A percentile compares a stretch with the other conserved stretches of the same genome.
phyloP scores from a whole-genome alignment of 2,888 invertebrate genomes.

The Phymatocera aterrima region DNA sequence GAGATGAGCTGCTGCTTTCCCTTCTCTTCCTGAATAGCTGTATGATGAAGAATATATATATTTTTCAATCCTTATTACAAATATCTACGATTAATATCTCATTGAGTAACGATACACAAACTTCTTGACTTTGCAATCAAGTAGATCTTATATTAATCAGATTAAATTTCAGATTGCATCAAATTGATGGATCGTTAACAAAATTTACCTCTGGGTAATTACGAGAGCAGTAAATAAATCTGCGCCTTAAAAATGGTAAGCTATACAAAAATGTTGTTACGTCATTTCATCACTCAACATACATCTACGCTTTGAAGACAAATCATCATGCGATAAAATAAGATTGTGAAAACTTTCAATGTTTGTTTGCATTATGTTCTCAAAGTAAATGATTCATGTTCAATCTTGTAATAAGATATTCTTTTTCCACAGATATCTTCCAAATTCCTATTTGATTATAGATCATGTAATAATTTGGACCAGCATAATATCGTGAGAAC shows the following conservation, averaged over 20 bases:
- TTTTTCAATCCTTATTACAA: background rate
- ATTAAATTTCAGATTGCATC: background rate
- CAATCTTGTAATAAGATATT: slow-evolving; percentile 60
- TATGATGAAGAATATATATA: slow-evolving; percentile 59
- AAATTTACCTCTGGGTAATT: background rate
- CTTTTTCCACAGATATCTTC: background rate
- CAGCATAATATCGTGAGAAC: background rate
- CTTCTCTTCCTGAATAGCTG: slow-evolving; percentile 94
- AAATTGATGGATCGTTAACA: background rate
- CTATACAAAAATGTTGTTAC: slow-evolving; percentile 9
- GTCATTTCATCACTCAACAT: background rate
- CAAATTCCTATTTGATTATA: background rate
- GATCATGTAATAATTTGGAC: background rate
- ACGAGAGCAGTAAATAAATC: background rate
- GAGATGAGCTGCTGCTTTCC: slow-evolving; percentile 91
- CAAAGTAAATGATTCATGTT: slow-evolving; percentile 19
- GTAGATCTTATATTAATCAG: background rate
- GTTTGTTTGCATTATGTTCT: background rate
- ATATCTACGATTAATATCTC: background rate
- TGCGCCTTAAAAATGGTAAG: slow-evolving; percentile 39
- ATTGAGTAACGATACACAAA: background rate
- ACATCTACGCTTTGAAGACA: background rate
- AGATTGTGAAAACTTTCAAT: background rate
- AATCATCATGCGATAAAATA: too few species aligned
- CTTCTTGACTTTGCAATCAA: background rate